Base-by-base conservation (phyloP, 2,888 invertebrate genomes). In the Lasioglossum figueresi region DNA sequence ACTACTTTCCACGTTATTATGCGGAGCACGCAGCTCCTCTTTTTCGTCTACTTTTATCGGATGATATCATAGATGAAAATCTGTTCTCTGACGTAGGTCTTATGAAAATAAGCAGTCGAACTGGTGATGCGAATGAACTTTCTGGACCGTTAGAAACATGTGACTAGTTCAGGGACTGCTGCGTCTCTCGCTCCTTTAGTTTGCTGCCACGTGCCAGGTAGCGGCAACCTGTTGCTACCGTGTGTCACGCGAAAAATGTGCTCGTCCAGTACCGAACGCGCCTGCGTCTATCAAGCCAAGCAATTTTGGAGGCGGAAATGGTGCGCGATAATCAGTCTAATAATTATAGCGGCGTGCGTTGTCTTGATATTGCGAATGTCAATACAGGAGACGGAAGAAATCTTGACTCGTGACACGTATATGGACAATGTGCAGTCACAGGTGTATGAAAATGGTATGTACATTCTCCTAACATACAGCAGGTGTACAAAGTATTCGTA, bases 361-460 rank as follows among this genome's bases (percentile, higher is more conserved):
- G 23, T 76, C 37, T 34, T 77, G 1, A 23, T 85, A 10, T 6
- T 76, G 4, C 48, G 48, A 2, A 59, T 72, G 71, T 66, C 77
- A 1, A 4, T 59, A 14, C 16, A n/a, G 8, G 19, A 27, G 3
- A 0, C 68, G 1, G 5, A 31, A 4, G 4, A 8, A 16, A 0
- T 16, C 45, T 19, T 1, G 12, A 14, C 4, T 23, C 77, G 12
- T 1, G 80, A 85, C 43, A 19, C 2, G 0, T 83, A 71, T 14
- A n/a, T 70, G 31, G 77, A 83, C 10, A 43, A 56, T 1, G 48
- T 73, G 4, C 10, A 76, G 16, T 31, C 52, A 12, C 59, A 77
- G 5, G 12, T 86, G 2, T 82, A 88, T 12, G 37, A 80, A 37
- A 34, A 79, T 12, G 89, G 89, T 89, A 82, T 27, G 83, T 70